Evolutionary conservation across 2,888 invertebrate genomes (phyloP).

Genomic region (Oscheius myriophilus): DNA sequence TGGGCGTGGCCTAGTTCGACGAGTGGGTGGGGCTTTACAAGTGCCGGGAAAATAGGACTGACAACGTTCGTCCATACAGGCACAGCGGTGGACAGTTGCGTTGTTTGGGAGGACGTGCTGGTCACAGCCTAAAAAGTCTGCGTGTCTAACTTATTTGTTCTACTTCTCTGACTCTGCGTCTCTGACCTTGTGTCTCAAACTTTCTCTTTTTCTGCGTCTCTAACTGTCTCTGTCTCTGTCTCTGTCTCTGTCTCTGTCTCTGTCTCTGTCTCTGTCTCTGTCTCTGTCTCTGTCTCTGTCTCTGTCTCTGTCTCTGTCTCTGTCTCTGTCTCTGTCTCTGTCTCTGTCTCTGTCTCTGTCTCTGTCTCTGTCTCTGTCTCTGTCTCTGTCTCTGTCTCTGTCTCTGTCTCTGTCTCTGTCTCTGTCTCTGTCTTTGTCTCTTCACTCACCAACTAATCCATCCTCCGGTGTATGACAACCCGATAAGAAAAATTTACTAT

Average conservation of each 20-base stretch:
- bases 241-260: slow-evolving; percentile 5
- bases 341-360: slow-evolving; percentile 7
- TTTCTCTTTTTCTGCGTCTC: not conserved
- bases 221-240: slow-evolving; percentile 16
- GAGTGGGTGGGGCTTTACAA: slow-evolving; percentile 27
- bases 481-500: slow-evolving; percentile 48
- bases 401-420: slow-evolving; percentile 7
- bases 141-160: not conserved
- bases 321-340: slow-evolving; percentile 3
- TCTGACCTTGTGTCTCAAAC: too few relatives aligned
- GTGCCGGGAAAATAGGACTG: slow-evolving; percentile 48
- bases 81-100: slow-evolving; percentile 48
- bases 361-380: slow-evolving; percentile 1
- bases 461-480: slow-evolving; percentile 51
- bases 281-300: slow-evolving; percentile 13
- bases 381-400: slow-evolving; percentile 17
- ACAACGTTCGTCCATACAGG: slow-evolving; percentile 43
- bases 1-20: not conserved
- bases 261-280: slow-evolving; percentile 8
- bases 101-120: slow-evolving; percentile 43
- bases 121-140: slow-evolving; percentile 37
- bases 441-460: slow-evolving; percentile 35
- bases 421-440: slow-evolving; percentile 1
- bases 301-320: slow-evolving; percentile 4
- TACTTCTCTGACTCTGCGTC: not conserved